phyloP scores from a whole-genome alignment of 37 sponge, comb jelly and placozoan genomes.

The Diacarnus erythraeanus region DNA sequence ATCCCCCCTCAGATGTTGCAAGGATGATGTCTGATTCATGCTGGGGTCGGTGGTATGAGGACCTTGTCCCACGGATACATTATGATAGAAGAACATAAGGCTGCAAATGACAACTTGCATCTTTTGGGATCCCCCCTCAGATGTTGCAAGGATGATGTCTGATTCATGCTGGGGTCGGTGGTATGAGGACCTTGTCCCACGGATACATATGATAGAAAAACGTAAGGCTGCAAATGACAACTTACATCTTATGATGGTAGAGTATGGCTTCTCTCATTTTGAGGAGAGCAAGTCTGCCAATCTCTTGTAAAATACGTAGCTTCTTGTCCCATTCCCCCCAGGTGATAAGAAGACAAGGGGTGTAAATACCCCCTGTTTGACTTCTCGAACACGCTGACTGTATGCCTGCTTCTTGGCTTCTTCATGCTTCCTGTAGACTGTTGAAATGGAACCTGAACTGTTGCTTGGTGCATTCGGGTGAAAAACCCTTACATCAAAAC shows the following conservation, averaged over 20 bases:
- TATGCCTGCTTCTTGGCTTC: not conserved
- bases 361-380: not conserved
- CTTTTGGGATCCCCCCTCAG: too few relatives aligned
- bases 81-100: not conserved
- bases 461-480: not conserved
- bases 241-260: not conserved
- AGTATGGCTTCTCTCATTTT: not conserved
- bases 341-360: not conserved
- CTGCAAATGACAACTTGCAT: not conserved
- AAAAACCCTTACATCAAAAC: constrained; percentile 1
- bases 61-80: not conserved
- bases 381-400: not conserved
- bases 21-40: too few relatives aligned
- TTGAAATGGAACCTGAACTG: not conserved
- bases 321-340: not conserved
- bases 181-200: not conserved
- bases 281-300: not conserved
- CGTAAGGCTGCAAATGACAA: not conserved
- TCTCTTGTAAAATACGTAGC: not conserved
- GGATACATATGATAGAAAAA: not conserved
- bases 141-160: too few relatives aligned
- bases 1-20: too few relatives aligned
- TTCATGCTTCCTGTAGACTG: not conserved
- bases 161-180: too few relatives aligned
- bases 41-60: not conserved